These are phyloP conservation scores for Linnaemya vulpina DNA, from an alignment of 2,888 invertebrate genomes.

Conservation along the genomic window DNA sequence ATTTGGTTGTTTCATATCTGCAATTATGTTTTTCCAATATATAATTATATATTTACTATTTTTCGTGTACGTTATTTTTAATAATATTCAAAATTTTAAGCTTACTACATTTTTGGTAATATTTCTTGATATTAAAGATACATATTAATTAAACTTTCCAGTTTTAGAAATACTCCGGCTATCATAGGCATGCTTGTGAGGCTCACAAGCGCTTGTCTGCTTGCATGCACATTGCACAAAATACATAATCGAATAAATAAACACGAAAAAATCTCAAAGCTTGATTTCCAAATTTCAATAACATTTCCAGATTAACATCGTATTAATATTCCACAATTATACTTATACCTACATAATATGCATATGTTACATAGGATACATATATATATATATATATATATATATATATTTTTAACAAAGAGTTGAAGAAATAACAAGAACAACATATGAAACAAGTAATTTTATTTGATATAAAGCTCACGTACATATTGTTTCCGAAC, in stretches of 20 bases:
- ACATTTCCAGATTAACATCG: constrained; percentile 42
- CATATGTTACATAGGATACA: not conserved
- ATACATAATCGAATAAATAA: not conserved
- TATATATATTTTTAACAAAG: not conserved
- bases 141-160: too few species aligned
- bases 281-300: constrained; percentile 60
- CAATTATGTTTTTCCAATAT: too few species aligned
- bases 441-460: not conserved
- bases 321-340: constrained; percentile 34
- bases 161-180: too few species aligned
- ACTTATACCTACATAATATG: not conserved
- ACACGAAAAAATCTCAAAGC: constrained; percentile 32
- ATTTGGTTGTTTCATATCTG: too few species aligned
- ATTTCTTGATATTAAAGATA: too few species aligned
- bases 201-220: too few species aligned
- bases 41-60: too few species aligned
- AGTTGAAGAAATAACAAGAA: not conserved
- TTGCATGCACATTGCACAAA: not conserved
- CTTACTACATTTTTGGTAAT: too few species aligned
- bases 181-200: too few species aligned
- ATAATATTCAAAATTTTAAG: too few species aligned
- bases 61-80: too few species aligned
- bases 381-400: too few species aligned
- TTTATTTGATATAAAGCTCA: constrained; percentile 36
- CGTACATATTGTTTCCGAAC: constrained; percentile 50